Base-by-base conservation (phyloP, 2,113 vertebrate genomes). In the Hylia prasina region DNA sequence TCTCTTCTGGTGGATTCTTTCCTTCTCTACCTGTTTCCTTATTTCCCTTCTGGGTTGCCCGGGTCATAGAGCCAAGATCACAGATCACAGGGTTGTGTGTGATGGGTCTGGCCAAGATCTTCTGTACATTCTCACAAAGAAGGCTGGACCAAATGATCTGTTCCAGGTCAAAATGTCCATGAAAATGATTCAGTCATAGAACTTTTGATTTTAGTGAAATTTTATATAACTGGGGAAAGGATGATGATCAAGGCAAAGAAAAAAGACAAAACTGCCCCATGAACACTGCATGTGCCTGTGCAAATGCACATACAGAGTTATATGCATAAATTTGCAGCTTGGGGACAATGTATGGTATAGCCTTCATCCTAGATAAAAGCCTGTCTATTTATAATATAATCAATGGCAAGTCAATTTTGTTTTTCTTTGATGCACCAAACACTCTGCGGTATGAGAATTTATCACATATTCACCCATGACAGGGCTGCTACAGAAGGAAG, bases 391-490 rank as follows among this genome's bases (percentile, higher is more conserved):
- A 56, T 58, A 66, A n/a, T 61, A 21, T 61, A 71, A 82, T 81
- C 63, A 86, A 75, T 13, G 16, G 31, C 56, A 75, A 68, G 44
- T 64, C 35, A 64, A 28, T 78, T 96, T 89, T 86, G 51, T 64
- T 94, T 95, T 86, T 61, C 28, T 85, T 89, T 93, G 57, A n/a
- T 82, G 40, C 66, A 83, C 20, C 75, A 90, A 86, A 65, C 71
- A 65, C 64, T 33, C 51, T 7, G 15, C 57, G 31, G 2, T 58
- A 30, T 53, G 58, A 68, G 50, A 79, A n/a, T 28, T 37, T 94
- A 58, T 76, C 60, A 81, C 39, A 77, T 80, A 71, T 30, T 91
- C 33, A 69, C n/a, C n/a, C 27, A 3, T 25, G 58, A 16, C 58
- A 75, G 40, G 28, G 13, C 19, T 50, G 58, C 85, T 33, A 30